Evolutionary conservation across 2,113 vertebrate species (phyloP), one percentile per base, ranked within the genome.

Genomic region (Sorex fumeus): DNA sequence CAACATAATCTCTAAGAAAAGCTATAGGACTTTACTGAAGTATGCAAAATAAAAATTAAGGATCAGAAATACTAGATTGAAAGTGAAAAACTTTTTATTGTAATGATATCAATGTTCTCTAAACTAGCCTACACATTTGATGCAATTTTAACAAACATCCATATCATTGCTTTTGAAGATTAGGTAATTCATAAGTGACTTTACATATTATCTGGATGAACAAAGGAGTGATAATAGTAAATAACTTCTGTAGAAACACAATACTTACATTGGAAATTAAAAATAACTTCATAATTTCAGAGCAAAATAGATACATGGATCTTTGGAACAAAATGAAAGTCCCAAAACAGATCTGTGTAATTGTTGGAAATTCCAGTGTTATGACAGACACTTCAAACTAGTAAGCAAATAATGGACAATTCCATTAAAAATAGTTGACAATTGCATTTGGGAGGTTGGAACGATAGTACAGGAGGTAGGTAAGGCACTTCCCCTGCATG

Each of bases 381-480:
- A 74, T n/a, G 25, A 74, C 10, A 82, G 64, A 6, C 27, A 34
- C 21, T 57, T 90, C 28, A 40, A 25, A 32, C 30, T 80, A 93
- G 50, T 30, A 79, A 90, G 69, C 21, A 77, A 92, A 76, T 75
- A 23, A 86, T 89, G n/a, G 19, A 3, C 19, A 50, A 57, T 79
- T 90, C 71, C 71, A 60, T 79, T 75, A 47, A 91, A 93, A 70
- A n/a, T 53, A 77, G 43, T 57, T 86, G 19, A 93, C 13, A 78
- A 74, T 67, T 69, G 28, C 57, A 60, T 60, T 60, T 60, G 57
- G 57, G 2, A 7, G 57, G 57, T 16, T 23, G 21, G 57, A 8
- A 23, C 16, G 21, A 60, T 60, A 60, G 7, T 60, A 60, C 19
- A 6, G 21, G 21, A 23, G 18, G 21, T 60, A 19, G 18, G 57